These are phyloP conservation scores for Antechinus flavipes DNA, from an alignment of 2,113 vertebrate species.

Conservation along the genomic window DNA sequence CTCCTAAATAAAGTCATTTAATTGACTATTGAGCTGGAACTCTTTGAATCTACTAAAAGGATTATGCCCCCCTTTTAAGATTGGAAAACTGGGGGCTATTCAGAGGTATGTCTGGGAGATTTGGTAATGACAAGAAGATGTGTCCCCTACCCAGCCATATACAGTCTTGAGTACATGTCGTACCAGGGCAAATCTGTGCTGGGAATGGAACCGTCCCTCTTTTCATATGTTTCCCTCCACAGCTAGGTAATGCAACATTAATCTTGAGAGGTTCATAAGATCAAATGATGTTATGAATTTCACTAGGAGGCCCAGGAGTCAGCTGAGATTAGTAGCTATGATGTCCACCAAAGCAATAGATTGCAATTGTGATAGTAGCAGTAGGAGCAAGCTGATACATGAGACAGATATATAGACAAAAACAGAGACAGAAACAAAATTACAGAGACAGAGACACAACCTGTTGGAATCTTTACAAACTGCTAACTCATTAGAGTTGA, in stretches of 20 bases:
- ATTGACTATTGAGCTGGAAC: background rate
- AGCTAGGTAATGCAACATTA: background rate
- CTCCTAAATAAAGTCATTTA: background rate
- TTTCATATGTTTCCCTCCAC: background rate
- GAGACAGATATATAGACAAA: background rate
- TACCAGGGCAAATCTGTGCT: no score
- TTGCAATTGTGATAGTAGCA: background rate
- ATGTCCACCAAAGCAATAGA: background rate
- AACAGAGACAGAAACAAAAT: background rate
- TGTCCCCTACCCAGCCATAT: background rate
- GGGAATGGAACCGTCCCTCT: background rate
- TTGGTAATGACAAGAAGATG: background rate
- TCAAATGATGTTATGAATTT: background rate
- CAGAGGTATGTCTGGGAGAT: no score
- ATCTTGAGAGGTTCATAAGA: background rate
- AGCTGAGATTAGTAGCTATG: background rate
- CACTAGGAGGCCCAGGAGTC: background rate
- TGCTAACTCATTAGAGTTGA: no score
- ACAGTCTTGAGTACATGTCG: background rate
- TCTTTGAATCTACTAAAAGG: background rate
- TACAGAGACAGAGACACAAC: no score
- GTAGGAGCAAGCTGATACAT: background rate
- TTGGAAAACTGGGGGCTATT: background rate
- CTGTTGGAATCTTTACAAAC: no score
- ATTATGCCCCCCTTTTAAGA: background rate